Evolutionary conservation across 2,888 invertebrate genomes (phyloP), one percentile per base, ranked within the genome.

Genomic region (Sinodicranocentrus sp.): DNA sequence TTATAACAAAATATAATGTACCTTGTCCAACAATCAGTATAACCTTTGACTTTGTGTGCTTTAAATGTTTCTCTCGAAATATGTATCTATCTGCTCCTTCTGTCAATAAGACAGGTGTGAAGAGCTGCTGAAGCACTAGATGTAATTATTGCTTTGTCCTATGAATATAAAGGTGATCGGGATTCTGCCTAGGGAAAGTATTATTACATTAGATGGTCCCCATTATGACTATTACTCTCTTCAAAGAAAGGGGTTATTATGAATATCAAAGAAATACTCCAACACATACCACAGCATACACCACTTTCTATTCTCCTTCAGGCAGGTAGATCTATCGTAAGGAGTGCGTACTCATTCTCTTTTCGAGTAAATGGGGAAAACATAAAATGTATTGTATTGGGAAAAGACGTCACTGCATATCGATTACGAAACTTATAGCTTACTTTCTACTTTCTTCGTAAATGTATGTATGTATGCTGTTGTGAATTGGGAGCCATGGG

Each of bases 361-460:
- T 57, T 23, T 2, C 1, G 8, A 17, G 57, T 57, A 44, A 65
- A 23, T 5, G 21, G 19, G 52, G 52, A 70, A 70, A 70, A 52
- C 63, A 63, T 13, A 19, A 63, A 33, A 33, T 63, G 19, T 25
- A 63, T 63, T 63, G 63, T 75, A 52, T 73, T 65, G 63, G 52
- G 63, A 75, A 75, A 75, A 75, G 75, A 75, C 65, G 75, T 75
- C 75, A 75, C 75, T 75, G 65, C 21, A 65, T 65, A 75, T 75
- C 65, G 75, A 75, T 75, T 75, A 52, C 52, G 61, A 52, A 15
- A 5, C 5, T n/a, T 48, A n/a, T 48, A 48, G 39, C 39, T 39
- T 39, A 8, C 13, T 13, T 39, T 13, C 13, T 13, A 8, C 6
- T 39, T 5, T 13, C 5, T 39, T 5, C 39, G 13, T 39, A 39